These are phyloP conservation scores for Leptinotarsa rubiginosa DNA, from an alignment of 2,888 invertebrate genomes.

Conservation along the genomic window DNA sequence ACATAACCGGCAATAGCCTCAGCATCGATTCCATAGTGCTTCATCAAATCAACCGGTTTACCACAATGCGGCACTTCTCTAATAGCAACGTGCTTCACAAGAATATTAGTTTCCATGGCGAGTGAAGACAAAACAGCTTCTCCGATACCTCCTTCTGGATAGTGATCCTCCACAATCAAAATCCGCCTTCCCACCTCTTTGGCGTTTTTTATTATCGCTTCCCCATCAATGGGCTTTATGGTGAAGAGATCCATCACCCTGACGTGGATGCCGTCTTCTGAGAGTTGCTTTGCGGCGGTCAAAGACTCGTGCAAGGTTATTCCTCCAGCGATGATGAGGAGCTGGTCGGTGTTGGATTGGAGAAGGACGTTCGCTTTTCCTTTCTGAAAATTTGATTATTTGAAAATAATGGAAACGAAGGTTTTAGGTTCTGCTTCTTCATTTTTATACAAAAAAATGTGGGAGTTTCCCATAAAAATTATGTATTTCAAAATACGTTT, in stretches of 20 bases:
- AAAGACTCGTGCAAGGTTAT: slow-evolving; percentile 91
- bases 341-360: slow-evolving; percentile 78
- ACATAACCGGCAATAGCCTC: slow-evolving; percentile 77
- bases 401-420: background rate
- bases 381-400: slow-evolving; percentile 63
- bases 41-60: slow-evolving; percentile 83
- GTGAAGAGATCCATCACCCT: slow-evolving; percentile 94
- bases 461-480: no score
- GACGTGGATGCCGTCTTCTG: slow-evolving; percentile 75
- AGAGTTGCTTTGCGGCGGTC: slow-evolving; percentile 80
- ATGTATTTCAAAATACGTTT: no score
- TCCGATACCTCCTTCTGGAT: slow-evolving; percentile 92
- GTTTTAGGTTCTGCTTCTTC: no score
- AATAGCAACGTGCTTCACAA: slow-evolving; percentile 83
- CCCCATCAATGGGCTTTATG: slow-evolving; percentile 90
- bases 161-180: slow-evolving; percentile 96
- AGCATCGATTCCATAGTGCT: slow-evolving; percentile 82
- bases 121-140: slow-evolving; percentile 89
- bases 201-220: slow-evolving; percentile 78
- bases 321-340: slow-evolving; percentile 89
- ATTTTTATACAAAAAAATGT: background rate
- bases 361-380: slow-evolving; percentile 83
- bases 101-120: slow-evolving; percentile 74
- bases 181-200: slow-evolving; percentile 80
- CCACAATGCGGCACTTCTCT: slow-evolving; percentile 89